Evolutionary conservation across 2,888 invertebrate genomes (phyloP).

Genomic region (Lamellibrachia columna): DNA sequence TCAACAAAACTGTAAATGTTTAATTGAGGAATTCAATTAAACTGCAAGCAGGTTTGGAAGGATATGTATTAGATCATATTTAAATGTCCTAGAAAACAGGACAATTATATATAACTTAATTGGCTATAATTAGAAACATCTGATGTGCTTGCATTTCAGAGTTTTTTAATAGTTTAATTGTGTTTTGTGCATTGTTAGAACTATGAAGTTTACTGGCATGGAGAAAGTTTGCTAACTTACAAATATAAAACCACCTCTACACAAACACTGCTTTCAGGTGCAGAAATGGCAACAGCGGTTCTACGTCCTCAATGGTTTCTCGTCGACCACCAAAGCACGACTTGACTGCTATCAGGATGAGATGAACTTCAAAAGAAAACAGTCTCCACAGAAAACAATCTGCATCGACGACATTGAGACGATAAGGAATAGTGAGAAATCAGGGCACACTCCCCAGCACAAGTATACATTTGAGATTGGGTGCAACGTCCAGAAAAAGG

Average conservation of each 20-base stretch:
- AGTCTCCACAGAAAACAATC: not conserved
- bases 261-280: not conserved
- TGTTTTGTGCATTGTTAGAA: too few species aligned
- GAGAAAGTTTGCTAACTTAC: too few species aligned
- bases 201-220: too few species aligned
- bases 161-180: too few species aligned
- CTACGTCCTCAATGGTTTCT: not conserved
- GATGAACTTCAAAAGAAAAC: not conserved
- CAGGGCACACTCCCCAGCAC: not conserved
- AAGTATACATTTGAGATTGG: not conserved
- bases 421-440: not conserved
- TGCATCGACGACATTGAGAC: not conserved
- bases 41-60: too few species aligned
- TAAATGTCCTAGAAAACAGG: too few species aligned
- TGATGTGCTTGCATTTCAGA: too few species aligned
- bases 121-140: too few species aligned
- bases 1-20: too few species aligned
- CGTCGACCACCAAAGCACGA: not conserved
- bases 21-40: too few species aligned
- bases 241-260: not conserved
- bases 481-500: not conserved
- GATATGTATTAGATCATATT: too few species aligned
- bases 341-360: not conserved
- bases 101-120: too few species aligned
- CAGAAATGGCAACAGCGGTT: not conserved